A percentile compares a stretch with the other conserved stretches of the same genome.
These are phyloP conservation scores for Sula dactylatra DNA, from an alignment of 2,113 vertebrate species.

Conservation along the genomic window DNA sequence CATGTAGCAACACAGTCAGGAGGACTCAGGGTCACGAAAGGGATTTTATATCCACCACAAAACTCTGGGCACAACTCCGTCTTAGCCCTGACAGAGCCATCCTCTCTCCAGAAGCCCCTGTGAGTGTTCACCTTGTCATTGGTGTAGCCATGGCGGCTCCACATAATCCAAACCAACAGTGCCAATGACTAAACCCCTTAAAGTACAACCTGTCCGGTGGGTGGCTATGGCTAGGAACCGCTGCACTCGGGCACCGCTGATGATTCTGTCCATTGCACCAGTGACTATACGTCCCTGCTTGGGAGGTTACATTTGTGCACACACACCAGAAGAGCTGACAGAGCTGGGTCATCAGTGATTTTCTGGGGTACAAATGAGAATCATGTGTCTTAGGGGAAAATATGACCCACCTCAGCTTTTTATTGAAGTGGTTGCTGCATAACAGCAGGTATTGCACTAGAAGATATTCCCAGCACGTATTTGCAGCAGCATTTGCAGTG, in stretches of 20 bases:
- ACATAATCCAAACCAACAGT: no score
- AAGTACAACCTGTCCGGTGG: no score
- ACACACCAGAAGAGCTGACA: background rate
- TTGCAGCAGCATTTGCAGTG: background rate
- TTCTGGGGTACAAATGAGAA: background rate
- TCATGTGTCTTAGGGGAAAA: background rate
- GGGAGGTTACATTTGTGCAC: fast-evolving
- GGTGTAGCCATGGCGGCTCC: background rate
- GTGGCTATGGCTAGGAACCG: background rate
- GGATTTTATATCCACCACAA: no score
- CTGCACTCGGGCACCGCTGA: background rate
- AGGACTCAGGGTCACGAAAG: background rate
- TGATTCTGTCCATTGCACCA: fast-evolving
- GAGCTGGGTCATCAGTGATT: background rate
- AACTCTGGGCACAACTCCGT: no score
- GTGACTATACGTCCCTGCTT: fast-evolving
- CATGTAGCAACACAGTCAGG: no score
- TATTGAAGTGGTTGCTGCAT: no score
- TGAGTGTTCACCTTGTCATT: no score
- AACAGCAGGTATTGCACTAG: background rate
- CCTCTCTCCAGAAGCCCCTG: background rate
- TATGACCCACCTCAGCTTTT: background rate
- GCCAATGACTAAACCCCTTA: no score
- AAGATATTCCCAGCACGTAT: background rate
- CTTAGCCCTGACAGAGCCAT: background rate